Evolutionary conservation across 2,888 invertebrate genomes (phyloP), one percentile per base, ranked within the genome.

Genomic region (Agonopterix subpropinquella): DNA sequence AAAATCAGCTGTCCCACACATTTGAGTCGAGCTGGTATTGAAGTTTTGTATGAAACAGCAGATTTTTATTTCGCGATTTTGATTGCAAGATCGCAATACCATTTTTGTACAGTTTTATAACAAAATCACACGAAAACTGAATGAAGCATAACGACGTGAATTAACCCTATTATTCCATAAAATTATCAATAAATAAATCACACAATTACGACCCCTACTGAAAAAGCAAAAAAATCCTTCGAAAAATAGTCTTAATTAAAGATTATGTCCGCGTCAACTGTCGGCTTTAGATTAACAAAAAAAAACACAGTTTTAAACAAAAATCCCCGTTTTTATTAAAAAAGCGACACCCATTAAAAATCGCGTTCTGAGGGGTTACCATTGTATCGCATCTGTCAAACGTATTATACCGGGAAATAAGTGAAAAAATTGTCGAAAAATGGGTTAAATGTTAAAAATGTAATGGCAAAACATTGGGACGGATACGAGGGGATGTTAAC

Each of bases 201-300:
- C 57, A 66, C 73, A 72, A 77, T 76, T 68, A 74, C 70, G 49
- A 68, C 67, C 68, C 70, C 58, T 28, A 53, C 36, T 51, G 39
- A 49, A 43, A 46, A 43, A 49, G 48, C 48, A 57, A 58, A 54
- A 66, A 70, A 70, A 71, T 73, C 62, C 66, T 67, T 58, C 72
- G 73, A 80, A 82, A 80, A 86, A 80, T 75, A 77, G 70, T 81
- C 80, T 82, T 85, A 85, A 86, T 88, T 87, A 82, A 84, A 84
- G 86, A 88, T 88, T 88, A 87, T 80, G 67, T 87, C 64, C 85
- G 87, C 87, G 87, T 88, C 87, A 88, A 86, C 83, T 86, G 87
- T 86, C 87, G 69, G 85, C 84, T 88, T 86, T 85, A 70, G 77
- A 80, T 75, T 77, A 69, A 71, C 61, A 70, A 70, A 73, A 77